Percentiles rank a stretch among this genome's conserved stretches.
These are phyloP conservation scores for Caenorhabditis japonica DNA, from an alignment of 2,888 invertebrate species.

Conservation along the genomic window DNA sequence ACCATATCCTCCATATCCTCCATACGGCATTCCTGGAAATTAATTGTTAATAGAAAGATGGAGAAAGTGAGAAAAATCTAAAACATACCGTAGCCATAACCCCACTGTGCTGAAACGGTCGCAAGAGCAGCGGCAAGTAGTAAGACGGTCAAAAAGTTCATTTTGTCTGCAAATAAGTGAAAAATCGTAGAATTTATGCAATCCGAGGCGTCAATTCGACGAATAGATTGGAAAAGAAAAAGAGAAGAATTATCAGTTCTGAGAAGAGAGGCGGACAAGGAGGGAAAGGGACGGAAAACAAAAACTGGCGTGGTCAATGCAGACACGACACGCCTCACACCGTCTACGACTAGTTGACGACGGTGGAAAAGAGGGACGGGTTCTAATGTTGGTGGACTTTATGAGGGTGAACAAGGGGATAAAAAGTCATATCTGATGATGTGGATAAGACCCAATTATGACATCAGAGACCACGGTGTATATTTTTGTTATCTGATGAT, in stretches of 20 bases:
- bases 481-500: no score
- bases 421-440: no score
- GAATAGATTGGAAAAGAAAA: constrained; percentile 5
- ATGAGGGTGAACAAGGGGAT: no score
- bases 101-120: constrained; percentile 31
- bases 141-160: constrained; percentile 27
- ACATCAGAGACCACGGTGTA: no score
- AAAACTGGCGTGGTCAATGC: constrained; percentile 20
- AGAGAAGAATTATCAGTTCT: no score
- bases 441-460: no score
- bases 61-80: not conserved
- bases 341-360: not conserved
- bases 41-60: not conserved
- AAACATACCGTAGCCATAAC: constrained; percentile 16
- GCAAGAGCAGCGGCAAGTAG: constrained; percentile 21
- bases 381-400: constrained; percentile 8
- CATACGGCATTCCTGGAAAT: constrained; percentile 32
- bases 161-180: constrained; percentile 10
- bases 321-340: constrained; percentile 42
- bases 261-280: no score
- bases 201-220: constrained; percentile 21
- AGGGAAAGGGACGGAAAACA: no score
- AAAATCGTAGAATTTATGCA: constrained; percentile 17
- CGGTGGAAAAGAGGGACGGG: not conserved
- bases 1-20: constrained; percentile 33